Percentiles rank a stretch among this genome's conserved stretches.
These are phyloP conservation scores for Lordiphosa mommai DNA, from an alignment of 1,140 invertebrate species.

Conservation along the genomic window DNA sequence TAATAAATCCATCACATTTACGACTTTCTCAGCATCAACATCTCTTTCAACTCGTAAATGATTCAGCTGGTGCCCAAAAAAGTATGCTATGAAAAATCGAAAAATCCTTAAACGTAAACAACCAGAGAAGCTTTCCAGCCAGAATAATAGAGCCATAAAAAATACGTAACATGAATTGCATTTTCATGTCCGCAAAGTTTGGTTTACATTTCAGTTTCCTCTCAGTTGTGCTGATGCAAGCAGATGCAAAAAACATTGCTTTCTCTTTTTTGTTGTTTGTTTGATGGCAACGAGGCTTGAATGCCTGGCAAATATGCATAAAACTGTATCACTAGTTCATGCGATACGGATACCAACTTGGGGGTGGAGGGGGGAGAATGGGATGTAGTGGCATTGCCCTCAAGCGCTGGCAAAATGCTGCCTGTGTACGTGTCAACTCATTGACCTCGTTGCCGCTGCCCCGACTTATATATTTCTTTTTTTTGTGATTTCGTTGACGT, in stretches of 20 bases:
- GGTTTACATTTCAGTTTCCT: neutral
- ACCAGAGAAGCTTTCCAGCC: too few species aligned
- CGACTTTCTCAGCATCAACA: too few species aligned
- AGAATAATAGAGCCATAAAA: neutral
- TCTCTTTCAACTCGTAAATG: too few species aligned
- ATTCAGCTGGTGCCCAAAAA: too few species aligned
- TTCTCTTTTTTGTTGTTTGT: constrained; percentile 3
- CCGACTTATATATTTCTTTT: constrained; percentile 26
- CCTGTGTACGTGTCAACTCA: constrained; percentile 47
- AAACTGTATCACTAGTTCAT: constrained; percentile 33
- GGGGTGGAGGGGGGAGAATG: neutral
- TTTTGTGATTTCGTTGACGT: constrained; percentile 32
- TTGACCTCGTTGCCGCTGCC: constrained; percentile 46
- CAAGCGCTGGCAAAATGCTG: constrained; percentile 18
- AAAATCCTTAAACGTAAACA: too few species aligned
- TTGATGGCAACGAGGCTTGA: constrained; percentile 25
- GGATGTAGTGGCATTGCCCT: constrained; percentile 29
- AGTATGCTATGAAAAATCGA: too few species aligned
- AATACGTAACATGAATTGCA: constrained; percentile 16
- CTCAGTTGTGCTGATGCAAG: neutral
- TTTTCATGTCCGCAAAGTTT: constrained; percentile 18
- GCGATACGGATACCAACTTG: constrained; percentile 1
- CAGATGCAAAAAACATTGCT: too few species aligned
- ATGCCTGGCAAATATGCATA: constrained; percentile 35
- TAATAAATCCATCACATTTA: too few species aligned